Evolutionary conservation across 2,888 invertebrate species (phyloP), one percentile per base, ranked within the genome.

Genomic region (Papilio protenor): DNA sequence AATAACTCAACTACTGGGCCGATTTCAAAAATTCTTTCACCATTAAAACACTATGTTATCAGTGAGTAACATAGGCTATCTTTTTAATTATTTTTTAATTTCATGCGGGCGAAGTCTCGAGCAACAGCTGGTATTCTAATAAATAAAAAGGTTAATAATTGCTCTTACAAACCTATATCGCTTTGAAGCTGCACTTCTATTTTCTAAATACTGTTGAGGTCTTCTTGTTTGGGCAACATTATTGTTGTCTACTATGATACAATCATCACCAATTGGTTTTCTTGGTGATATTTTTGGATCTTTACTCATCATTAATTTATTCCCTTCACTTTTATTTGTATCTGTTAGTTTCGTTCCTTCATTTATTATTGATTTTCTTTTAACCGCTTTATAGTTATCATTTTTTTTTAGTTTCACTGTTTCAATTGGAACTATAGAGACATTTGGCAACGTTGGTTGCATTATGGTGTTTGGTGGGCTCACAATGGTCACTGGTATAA

Each of bases 181-280:
- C 76, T 88, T 90, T 0, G 94, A 93, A 4, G 94, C 94, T 0
- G 92, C 94, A 6, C 88, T 87, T 72, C 89, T 85, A 21, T 88
- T 88, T 27, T 90, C 88, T 57, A 89, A 80, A 11, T 87, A 85
- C 40, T 79, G 80, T 80, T 3, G 81, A 1, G 77, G 40, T 21
- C 47, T 79, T 75, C 52, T 81, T 83, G 64, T 80, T 69, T 59
- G 78, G 40, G 57, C 55, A 69, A 16, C 61, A 66, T 64, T 73
- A 33, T 82, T 83, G 0, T 81, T 76, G 33, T 75, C 73, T 55
- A 73, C 70, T 33, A 77, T 81, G 0, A 74, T 40, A 75, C 66
- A 79, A 40, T 74, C 59, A 1, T 55, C 49, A 12, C 70, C 72
- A 3, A 57, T 10, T n/a, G 61, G 45, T 45, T 40, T 75, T 66